Percentiles rank a stretch among this genome's conserved stretches.
These are phyloP conservation scores for Baryphthengus martii DNA, from an alignment of 2,113 vertebrate species.

Conservation along the genomic window DNA sequence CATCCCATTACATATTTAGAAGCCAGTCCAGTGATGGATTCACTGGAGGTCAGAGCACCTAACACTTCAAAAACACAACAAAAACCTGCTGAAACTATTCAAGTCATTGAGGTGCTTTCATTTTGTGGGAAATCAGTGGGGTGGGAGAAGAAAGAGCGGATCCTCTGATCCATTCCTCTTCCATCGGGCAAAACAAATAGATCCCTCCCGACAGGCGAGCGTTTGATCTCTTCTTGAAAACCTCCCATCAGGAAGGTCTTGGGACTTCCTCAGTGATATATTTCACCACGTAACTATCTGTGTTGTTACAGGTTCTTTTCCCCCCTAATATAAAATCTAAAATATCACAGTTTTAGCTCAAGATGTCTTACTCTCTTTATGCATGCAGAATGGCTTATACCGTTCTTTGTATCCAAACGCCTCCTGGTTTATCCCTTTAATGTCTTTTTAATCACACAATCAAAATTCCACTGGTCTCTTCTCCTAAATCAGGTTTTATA, in stretches of 20 bases:
- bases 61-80: not conserved
- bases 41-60: not conserved
- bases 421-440: not conserved
- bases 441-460: not conserved
- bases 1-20: fast-evolving
- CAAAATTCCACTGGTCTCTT: not conserved
- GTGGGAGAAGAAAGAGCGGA: not conserved
- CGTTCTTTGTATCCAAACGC: not conserved
- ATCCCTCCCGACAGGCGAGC: not conserved
- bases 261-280: not conserved
- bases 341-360: not conserved
- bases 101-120: not conserved
- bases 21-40: not conserved
- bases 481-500: not conserved
- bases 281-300: not conserved
- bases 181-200: not conserved
- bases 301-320: not conserved
- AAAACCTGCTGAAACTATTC: not conserved
- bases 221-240: not conserved
- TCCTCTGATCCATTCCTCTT: not conserved
- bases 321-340: not conserved
- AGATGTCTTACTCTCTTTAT: not conserved
- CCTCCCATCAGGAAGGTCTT: not conserved
- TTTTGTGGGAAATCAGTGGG: not conserved
- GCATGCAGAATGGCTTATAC: not conserved